Base-by-base conservation (phyloP, 2,888 invertebrate genomes). In the Drosophila tripunctata region DNA sequence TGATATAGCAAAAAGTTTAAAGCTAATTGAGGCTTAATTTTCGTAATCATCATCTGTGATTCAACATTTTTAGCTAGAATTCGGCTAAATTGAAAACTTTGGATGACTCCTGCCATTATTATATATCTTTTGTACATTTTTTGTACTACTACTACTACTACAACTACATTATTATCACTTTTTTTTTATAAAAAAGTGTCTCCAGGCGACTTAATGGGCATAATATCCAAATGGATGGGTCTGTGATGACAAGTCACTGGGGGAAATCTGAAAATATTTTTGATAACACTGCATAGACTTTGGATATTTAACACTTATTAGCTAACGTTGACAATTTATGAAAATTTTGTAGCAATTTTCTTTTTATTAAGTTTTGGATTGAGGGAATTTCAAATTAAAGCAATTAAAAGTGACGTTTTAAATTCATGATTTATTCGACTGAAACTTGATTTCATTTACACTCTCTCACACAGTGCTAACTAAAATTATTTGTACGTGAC, bases 391-490 rank as follows among this genome's bases (percentile, higher is more conserved):
- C 3, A 43, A 33, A 43, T 54, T 22, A 43, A 43, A 35, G 43
- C 43, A 22, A 54, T 54, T 54, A 54, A 54, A 48, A 30, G 27
- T 27, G 38, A 51, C 30, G 38, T 40, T 40, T 51, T 51, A 40
- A n/a, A 30, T 40, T 51, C 14, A 38, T 51, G 40, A 30, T 40
- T 21, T 51, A 27, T 51, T 30, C 5, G 40, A 6, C 5, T 30
- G 12, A 27, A 27, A 50, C 48, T 36, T 27, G 36, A 50, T 36
- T 27, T 36, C 36, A 48, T 50, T 19, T 36, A 36, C 27, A 27
- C 27, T 27, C 27, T 27, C 36, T 17, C 17, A 27, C 12, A 36
- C 36, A 50, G 48, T 50, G 24, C 48, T 50, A 50, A 4, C 27
- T 27, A 50, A 36, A 50, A 24, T 50, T 24, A 27, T 48, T 36